Base-by-base conservation (phyloP, 2,888 invertebrate genomes). In the Leucania comma region DNA sequence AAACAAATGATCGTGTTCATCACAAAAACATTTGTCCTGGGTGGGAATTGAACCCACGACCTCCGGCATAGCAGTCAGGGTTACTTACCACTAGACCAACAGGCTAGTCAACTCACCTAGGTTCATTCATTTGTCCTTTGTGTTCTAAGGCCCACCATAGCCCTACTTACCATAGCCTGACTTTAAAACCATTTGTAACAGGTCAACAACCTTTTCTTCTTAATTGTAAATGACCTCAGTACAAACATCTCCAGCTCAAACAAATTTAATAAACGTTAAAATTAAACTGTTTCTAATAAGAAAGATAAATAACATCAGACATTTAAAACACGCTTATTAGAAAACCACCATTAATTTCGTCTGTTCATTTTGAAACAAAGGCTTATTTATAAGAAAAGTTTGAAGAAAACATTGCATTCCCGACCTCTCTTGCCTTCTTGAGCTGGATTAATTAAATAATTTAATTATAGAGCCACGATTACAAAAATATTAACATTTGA, bases 391-490 rank as follows among this genome's bases (percentile, higher is more conserved):
- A 71, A 84, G 80, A 80, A 85, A 87, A 87, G 66, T 87, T 87
- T 75, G 72, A 82, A 85, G 87, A 83, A 85, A 86, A 78, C 80
- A 86, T 77, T 81, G 83, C 83, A 86, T 86, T 85, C 85, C n/a
- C 84, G 57, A 68, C 78, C 75, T 74, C 69, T 8, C 50, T 58
- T 56, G 53, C 60, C 66, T 57, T 82, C 79, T 81, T 75, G 72
- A 68, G 80, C 53, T 62, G 74, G 76, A 84, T 83, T 82, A 82
- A 84, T 84, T 85, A 80, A 83, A 85, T 86, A 88, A 80, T 87
- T 86, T 85, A 74, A 85, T 78, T 75, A 51, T 56, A 73, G 57
- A 58, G 62, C 59, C 35, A 58, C 48, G 54, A 70, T 81, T 75
- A 75, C 58, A 72, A 75, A 75, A 75, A 81, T 81, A 72, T 75